Evolutionary conservation across 2,888 invertebrate species (phyloP), one percentile per base, ranked within the genome.

Genomic region (Spisula solida): DNA sequence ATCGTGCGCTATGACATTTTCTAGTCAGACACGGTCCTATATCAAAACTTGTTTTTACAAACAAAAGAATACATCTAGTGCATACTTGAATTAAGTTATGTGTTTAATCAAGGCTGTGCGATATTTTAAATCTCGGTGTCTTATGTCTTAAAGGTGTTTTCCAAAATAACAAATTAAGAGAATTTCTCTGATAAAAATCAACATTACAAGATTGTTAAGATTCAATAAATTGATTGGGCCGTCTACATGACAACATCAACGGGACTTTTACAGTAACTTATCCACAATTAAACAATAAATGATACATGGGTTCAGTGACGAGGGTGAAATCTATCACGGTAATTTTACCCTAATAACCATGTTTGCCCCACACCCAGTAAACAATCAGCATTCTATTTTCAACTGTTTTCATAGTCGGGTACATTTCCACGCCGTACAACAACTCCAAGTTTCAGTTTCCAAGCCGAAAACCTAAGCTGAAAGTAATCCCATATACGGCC

Each of bases 401-500:
- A 56, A 78, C 51, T 82, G 79, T 60, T 87, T 87, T 81, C 34
- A 78, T 34, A 51, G 51, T 75, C 70, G 82, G 78, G 51, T 87
- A 78, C 41, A 78, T 87, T 87, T 79, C 82, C 56, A 25, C n/a
- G 29, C 41, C 48, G 60, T 70, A 20, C 80, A 56, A 66, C 48
- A 84, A 84, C 80, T 78, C 41, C 47, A 75, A 60, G 87, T 88
- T 81, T 83, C 66, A 48, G 82, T 90, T 90, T 85, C 90, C 60
- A 34, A 18, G 47, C n/a, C 66, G 88, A 79, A 88, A 88, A 88
- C 41, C 82, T 25, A 34, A 88, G 70, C 82, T 60, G 86, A 86
- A 87, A 91, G 20, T 55, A 55, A 91, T 88, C 91, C 91, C 89
- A 78, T 84, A 16, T 55, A 34, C 70, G 82, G 89, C 91, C 91